These are phyloP conservation scores for Pseudonaja textilis DNA, from an alignment of 2,113 vertebrate genomes.

Conservation along the genomic window DNA sequence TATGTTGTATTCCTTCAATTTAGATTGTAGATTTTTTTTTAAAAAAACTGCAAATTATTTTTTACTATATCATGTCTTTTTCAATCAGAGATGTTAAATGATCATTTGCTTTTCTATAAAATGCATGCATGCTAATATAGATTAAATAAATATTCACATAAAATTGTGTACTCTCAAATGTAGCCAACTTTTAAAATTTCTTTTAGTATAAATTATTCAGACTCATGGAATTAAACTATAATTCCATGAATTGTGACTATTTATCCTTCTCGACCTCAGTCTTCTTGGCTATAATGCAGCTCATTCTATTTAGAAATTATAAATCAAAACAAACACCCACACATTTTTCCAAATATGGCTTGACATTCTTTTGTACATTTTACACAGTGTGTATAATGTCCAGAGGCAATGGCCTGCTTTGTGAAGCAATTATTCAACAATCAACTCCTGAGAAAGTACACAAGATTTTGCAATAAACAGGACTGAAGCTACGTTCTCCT, in stretches of 20 bases:
- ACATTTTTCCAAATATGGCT: slow-evolving; percentile 45
- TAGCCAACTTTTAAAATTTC: slow-evolving; percentile 6
- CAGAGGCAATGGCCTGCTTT: slow-evolving; percentile 8
- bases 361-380: slow-evolving; percentile 4
- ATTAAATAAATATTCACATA: neutral
- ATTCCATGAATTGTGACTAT: slow-evolving; percentile 45
- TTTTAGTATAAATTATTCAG: slow-evolving; percentile 15
- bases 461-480: slow-evolving; percentile 38
- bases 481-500: slow-evolving; percentile 6
- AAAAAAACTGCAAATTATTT: neutral
- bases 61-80: neutral
- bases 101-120: neutral
- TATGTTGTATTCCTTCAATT: neutral
- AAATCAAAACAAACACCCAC: slow-evolving; percentile 38
- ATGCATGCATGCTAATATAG: neutral
- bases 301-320: slow-evolving; percentile 35
- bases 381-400: neutral
- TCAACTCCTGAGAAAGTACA: slow-evolving; percentile 6
- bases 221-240: slow-evolving; percentile 2
- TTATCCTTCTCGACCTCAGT: slow-evolving; percentile 29
- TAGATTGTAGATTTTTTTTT: neutral
- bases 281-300: neutral
- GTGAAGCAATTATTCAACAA: slow-evolving; percentile 26
- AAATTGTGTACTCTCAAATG: neutral
- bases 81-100: neutral